Percentiles rank a stretch among this genome's conserved stretches.
phyloP scores from a whole-genome alignment of 37 sponge, comb jelly and placozoan genomes.

The Beroe forskalii region DNA sequence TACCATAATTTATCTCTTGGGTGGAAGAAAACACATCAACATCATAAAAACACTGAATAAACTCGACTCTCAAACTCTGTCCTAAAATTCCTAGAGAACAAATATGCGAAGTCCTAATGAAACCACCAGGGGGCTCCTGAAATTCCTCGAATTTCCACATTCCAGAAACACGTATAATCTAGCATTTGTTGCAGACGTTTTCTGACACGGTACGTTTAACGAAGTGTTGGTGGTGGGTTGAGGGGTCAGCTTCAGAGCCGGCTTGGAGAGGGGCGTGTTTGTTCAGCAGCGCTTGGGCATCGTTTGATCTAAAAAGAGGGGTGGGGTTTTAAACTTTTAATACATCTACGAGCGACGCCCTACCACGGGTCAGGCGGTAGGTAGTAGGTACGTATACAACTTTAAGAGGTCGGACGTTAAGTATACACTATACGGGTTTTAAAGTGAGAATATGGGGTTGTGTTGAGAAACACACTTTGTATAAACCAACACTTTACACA shows the following conservation, averaged over 20 bases:
- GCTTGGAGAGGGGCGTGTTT: neutral
- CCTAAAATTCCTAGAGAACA: neutral
- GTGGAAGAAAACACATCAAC: too few relatives aligned
- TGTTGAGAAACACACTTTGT: too few relatives aligned
- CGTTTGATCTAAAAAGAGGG: neutral
- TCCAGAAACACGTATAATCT: neutral
- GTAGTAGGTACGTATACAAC: too few relatives aligned
- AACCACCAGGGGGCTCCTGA: too few relatives aligned
- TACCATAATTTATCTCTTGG: too few relatives aligned
- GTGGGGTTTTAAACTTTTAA: too few relatives aligned
- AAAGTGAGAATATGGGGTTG: too few relatives aligned
- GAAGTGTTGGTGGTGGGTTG: constrained; percentile 41
- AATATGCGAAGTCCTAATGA: too few relatives aligned
- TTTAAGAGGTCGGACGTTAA: neutral
- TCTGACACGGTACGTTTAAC: constrained; percentile 34
- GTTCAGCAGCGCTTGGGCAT: neutral
- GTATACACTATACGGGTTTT: neutral
- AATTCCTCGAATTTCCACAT: neutral
- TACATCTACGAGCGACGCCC: too few relatives aligned
- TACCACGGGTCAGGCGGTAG: too few relatives aligned
- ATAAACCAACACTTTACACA: neutral
- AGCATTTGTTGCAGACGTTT: neutral
- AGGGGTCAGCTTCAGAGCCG: neutral
- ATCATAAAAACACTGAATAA: too few relatives aligned
- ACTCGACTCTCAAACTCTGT: too few relatives aligned